Evolutionary conservation across 2,888 invertebrate species (phyloP), one percentile per base, ranked within the genome.

Genomic region (Panopea generosa): DNA sequence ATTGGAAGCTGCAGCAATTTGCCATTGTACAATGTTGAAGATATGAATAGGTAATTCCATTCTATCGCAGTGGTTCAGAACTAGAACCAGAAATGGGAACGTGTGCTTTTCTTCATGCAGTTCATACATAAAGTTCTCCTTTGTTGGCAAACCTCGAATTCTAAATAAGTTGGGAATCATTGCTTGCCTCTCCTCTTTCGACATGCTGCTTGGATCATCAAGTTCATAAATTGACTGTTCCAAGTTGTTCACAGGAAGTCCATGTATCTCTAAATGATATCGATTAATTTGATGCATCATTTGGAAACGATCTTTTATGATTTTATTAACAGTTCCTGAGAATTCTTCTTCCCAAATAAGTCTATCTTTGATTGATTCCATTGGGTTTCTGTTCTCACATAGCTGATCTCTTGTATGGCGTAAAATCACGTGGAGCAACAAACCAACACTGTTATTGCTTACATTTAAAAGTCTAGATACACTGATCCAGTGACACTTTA

Each of bases 1-100:
- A 53, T 62, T 65, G 20, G 73, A 29, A 14, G 80, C 73, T 18
- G 67, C 66, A 24, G 73, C 24, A 45, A 78, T 26, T 33, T 85
- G 83, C 84, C 84, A 85, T 14, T 70, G 77, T 2, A 85, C 26
- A 16, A 85, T 71, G 7, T 57, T 38, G 11, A 57, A 52, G 2
- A 85, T 70, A 29, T 76, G 66, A 20, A 70, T 50, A 50, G 75
- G 77, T 2, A 81, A 26, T n/a, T 22, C 1, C 11, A 85, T 63
- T 18, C 55, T 24, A 4, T 59, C 27, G 18, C 40, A 27, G 11
- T 50, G 47, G 1, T 53, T 18, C 11, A 82, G 18, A 22, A 77
- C 66, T 1, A 68, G 33, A 2, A 26, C 14, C 11, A 84, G 50
- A 29, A 82, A 73, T 7, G 73, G 63, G 43, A 59, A 71, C 18